Evolutionary conservation across 2,113 vertebrate genomes (phyloP), one percentile per base, ranked within the genome.

Genomic region (Dryoscopus gambensis): DNA sequence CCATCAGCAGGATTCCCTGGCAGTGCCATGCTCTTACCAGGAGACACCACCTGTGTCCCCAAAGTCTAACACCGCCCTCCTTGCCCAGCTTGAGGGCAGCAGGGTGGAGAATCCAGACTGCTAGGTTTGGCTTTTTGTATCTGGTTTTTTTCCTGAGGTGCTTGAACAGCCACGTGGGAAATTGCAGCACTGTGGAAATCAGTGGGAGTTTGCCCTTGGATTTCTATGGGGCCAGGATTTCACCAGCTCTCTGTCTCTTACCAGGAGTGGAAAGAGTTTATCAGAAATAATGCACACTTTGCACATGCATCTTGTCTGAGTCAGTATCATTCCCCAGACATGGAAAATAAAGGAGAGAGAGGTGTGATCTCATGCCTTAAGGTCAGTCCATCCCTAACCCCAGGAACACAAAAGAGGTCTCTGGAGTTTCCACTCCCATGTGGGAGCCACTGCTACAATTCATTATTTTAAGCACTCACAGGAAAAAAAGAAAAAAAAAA

Each of bases 1-100:
- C 68, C 6, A 0, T 1, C 2, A 7, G 28, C 42, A 24, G 7
- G 15, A 24, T 88, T 22, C 20, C 21, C 30, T 44, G 6, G 0
- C 7, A 18, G 24, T 27, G 46, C 40, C 1, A 0, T n/a, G n/a
- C n/a, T n/a, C n/a, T n/a, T n/a, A n/a, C n/a, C n/a, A n/a, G n/a
- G n/a, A n/a, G n/a, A 25, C 7, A 28, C 25, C 5, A 0, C 13
- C 15, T 0, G 1, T 35, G 13, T 33, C 60, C 37, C 73, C 44
- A 8, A 13, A 35, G 18, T 16, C 47, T 46, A 5, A 30, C 22
- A 10, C 13, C 42, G 11, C 22, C 28, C 59, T 71, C 15, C 28
- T 65, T 4, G 5, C 60, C 78, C 60, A 50, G 37, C 15, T 63
- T 74, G 39, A 64, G 56, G 60, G 39, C 40, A 37, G 63, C 42